Conservation (phyloP, 2,797 vertebrate genomes). For the Harpagifer antarcticus region DNA sequence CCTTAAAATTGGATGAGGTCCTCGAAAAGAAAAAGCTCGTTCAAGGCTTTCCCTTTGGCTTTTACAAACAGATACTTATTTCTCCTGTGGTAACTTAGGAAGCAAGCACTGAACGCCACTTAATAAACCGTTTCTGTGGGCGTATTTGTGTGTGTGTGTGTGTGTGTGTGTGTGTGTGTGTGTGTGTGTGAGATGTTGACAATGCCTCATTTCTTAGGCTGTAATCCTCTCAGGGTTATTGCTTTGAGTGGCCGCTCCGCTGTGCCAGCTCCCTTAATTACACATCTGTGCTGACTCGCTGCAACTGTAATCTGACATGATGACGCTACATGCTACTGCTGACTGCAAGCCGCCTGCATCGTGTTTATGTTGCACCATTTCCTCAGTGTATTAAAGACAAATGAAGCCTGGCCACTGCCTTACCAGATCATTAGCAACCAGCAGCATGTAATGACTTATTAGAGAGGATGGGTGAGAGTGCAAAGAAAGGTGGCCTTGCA, state of each 20-base stretch:
- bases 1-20: neutral
- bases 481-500: slow-evolving; percentile 16
- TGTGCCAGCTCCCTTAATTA: slow-evolving; percentile 73
- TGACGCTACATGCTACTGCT: slow-evolving; percentile 63
- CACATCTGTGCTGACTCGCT: slow-evolving; percentile 77
- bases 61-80: slow-evolving; percentile 12
- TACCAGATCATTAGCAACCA: slow-evolving; percentile 63
- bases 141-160: slow-evolving; percentile 7
- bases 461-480: slow-evolving; percentile 39
- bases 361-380: slow-evolving; percentile 23
- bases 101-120: slow-evolving; percentile 34
- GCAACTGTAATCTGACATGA: slow-evolving; percentile 77
- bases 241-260: slow-evolving; percentile 69
- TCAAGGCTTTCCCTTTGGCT: slow-evolving; percentile 5
- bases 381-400: slow-evolving; percentile 25
- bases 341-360: slow-evolving; percentile 31
- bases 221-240: slow-evolving; percentile 78
- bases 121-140: slow-evolving; percentile 43
- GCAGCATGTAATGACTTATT: slow-evolving; percentile 61
- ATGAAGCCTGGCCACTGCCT: slow-evolving; percentile 46
- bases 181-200: slow-evolving; percentile 47
- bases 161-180: slow-evolving; percentile 7
- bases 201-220: slow-evolving; percentile 63
- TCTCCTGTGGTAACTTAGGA: slow-evolving; percentile 28
- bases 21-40: neutral